phyloP scores from a whole-genome alignment of 2,797 vertebrate species.

The Gymnocypris eckloni region DNA sequence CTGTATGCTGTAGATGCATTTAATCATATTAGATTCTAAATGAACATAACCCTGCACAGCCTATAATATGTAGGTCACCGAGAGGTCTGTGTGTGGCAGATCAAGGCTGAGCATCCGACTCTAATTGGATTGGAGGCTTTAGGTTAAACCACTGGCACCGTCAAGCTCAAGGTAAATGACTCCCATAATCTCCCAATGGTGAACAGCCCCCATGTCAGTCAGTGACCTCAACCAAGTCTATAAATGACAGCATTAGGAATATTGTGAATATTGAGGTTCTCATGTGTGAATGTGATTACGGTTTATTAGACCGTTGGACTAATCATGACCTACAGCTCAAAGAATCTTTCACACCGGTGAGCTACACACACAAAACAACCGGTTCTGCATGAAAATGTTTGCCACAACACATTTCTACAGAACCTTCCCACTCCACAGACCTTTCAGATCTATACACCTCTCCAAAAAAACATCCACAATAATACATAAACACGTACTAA shows the following conservation, averaged over 20 bases:
- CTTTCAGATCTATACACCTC: constrained; percentile 39
- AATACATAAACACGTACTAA: constrained; percentile 43
- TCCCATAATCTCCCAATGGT: constrained; percentile 37
- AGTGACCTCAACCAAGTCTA: constrained; percentile 11
- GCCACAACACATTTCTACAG: constrained; percentile 16
- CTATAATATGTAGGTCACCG: constrained; percentile 42
- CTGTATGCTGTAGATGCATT: constrained; percentile 17
- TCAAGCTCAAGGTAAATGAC: constrained; percentile 53
- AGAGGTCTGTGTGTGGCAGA: constrained; percentile 48
- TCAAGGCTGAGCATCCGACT: constrained; percentile 34
- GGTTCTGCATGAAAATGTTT: constrained; percentile 1
- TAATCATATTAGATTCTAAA: constrained; percentile 57
- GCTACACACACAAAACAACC: constrained; percentile 18
- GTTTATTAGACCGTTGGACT: constrained; percentile 25
- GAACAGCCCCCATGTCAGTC: constrained; percentile 8
- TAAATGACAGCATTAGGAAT: constrained; percentile 19
- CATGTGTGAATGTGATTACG: constrained; percentile 8
- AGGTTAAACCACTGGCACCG: constrained; percentile 50
- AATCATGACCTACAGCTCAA: constrained; percentile 8
- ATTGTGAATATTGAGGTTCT: constrained; percentile 10
- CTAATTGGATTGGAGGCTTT: constrained; percentile 47
- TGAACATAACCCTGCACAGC: constrained; percentile 45
- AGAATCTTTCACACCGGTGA: constrained; percentile 25
- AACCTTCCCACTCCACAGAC: neutral
- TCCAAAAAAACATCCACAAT: constrained; percentile 45